These are phyloP conservation scores for Dunckerocampus dactyliophorus DNA, from an alignment of 2,113 vertebrate genomes.

Conservation along the genomic window DNA sequence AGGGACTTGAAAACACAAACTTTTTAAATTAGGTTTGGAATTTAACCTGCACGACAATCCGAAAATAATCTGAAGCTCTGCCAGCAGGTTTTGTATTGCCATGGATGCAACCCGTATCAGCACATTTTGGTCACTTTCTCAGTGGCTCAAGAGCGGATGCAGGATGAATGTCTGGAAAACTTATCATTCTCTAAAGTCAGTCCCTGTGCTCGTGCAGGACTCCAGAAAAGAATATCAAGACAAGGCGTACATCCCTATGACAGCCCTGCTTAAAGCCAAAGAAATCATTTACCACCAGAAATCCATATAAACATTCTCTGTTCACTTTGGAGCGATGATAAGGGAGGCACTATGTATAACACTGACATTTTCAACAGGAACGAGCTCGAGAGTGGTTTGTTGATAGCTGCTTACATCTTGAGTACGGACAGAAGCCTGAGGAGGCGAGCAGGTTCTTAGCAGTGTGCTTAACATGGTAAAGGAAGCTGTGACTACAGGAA, in stretches of 20 bases:
- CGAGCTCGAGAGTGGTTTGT: conserved; percentile 33
- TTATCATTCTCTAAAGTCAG: background rate
- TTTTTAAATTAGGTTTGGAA: background rate
- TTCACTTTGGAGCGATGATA: conserved; percentile 31
- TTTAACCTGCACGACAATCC: background rate
- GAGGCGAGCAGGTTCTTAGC: conserved; percentile 43
- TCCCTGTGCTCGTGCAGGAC: background rate
- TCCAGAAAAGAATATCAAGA: background rate
- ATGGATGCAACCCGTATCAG: background rate
- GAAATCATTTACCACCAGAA: background rate
- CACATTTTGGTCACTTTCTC: background rate
- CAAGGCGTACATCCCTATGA: no score
- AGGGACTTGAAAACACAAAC: background rate
- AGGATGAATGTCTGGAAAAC: background rate
- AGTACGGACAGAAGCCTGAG: conserved; percentile 30
- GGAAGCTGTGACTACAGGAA: background rate
- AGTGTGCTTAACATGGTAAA: conserved; percentile 45
- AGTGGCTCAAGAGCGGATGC: background rate
- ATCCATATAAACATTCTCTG: background rate
- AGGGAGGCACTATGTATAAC: conserved; percentile 34
- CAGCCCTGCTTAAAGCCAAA: background rate
- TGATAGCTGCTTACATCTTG: conserved; percentile 33
- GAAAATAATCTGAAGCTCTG: background rate
- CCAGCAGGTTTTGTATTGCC: background rate
- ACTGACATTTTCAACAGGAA: conserved; percentile 23